Conservation (phyloP, 2,797 vertebrate genomes). For the Chrysolophus pictus region DNA sequence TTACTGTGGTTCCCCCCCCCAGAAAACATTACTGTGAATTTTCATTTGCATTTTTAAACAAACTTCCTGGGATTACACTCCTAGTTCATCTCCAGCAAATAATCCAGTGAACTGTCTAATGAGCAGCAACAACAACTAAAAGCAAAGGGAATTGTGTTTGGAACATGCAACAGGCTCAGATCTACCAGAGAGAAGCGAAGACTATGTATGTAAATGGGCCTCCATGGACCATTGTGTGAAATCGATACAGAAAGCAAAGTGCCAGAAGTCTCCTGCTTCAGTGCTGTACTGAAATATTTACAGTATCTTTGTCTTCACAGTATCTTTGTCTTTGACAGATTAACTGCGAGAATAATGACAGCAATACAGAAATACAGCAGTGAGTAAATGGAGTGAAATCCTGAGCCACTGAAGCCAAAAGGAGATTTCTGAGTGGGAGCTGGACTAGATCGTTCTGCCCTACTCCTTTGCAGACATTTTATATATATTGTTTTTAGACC, state of each 20-base stretch:
- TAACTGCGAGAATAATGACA: neutral
- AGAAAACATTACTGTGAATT: neutral
- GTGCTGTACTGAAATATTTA: neutral
- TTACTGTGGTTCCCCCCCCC: neutral
- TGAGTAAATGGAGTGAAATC: neutral
- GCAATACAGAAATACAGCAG: neutral
- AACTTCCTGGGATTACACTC: neutral
- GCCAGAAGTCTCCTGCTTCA: neutral
- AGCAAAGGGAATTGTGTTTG: accelerated
- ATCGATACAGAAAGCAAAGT: neutral
- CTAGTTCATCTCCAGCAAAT: neutral
- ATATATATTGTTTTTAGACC: neutral
- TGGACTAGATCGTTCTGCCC: neutral
- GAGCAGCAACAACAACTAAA: neutral
- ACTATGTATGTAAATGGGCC: neutral
- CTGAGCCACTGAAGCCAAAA: neutral
- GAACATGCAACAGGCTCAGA: neutral
- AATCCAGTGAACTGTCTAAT: neutral
- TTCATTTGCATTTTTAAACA: constrained; percentile 40
- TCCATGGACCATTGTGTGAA: neutral
- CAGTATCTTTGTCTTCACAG: neutral
- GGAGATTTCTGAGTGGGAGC: neutral
- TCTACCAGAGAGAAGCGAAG: neutral
- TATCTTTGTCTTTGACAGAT: neutral
- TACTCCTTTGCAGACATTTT: neutral